Percentiles rank a stretch among this genome's conserved stretches.
Evolutionary conservation across 2,113 vertebrate species (phyloP).

Genomic region (Sardina pilchardus): DNA sequence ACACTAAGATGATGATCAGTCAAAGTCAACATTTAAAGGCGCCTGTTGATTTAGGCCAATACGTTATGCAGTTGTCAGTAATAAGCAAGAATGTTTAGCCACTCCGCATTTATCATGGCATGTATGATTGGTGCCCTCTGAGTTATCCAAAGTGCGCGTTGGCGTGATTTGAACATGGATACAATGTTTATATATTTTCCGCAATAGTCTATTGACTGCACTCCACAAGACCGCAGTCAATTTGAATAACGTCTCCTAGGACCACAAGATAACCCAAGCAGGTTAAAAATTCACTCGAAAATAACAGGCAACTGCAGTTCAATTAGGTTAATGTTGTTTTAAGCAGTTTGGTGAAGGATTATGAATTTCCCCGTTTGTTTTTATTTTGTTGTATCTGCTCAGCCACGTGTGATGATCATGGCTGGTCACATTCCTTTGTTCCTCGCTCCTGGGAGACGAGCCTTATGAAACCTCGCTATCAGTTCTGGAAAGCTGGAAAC

Average conservation of each 20-base stretch:
- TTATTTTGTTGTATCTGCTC: constrained; percentile 45
- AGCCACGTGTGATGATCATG: constrained; percentile 54
- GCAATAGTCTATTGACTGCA: background rate
- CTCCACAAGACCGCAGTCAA: background rate
- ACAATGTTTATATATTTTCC: background rate
- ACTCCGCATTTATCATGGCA: background rate
- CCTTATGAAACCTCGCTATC: constrained; percentile 17
- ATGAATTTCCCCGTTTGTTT: background rate
- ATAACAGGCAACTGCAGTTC: background rate
- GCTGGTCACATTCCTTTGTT: constrained; percentile 61
- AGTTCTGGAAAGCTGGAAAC: background rate
- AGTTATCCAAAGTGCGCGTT: background rate
- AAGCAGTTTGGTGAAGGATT: background rate
- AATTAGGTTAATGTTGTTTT: background rate
- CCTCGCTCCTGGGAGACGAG: constrained; percentile 32
- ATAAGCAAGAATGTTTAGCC: background rate
- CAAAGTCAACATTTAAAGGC: background rate
- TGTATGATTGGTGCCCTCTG: background rate
- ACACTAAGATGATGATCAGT: background rate
- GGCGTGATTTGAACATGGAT: background rate
- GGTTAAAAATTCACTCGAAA: background rate
- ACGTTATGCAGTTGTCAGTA: background rate
- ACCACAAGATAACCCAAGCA: background rate
- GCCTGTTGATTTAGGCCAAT: constrained; percentile 15
- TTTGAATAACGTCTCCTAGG: background rate